These are phyloP conservation scores for Apistogramma diplotaenia DNA, from an alignment of 2,113 vertebrate genomes.

Conservation along the genomic window DNA sequence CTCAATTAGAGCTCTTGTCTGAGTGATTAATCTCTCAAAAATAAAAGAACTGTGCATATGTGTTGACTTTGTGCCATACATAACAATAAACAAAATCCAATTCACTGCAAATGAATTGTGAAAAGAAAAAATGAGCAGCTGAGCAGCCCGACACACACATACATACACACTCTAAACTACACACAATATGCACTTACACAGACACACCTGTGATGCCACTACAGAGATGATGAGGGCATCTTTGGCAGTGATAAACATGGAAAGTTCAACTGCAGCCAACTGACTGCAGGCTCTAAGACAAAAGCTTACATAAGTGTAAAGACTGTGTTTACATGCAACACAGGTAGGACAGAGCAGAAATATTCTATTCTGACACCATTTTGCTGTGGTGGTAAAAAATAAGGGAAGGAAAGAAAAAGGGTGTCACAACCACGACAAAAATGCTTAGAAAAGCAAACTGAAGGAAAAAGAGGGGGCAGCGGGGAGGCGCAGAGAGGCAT, in stretches of 20 bases:
- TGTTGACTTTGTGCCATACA: not conserved
- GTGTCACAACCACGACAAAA: constrained; percentile 44
- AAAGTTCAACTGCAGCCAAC: constrained; percentile 50
- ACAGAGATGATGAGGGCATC: constrained; percentile 47
- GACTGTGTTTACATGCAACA: not conserved
- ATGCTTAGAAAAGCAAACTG: constrained; percentile 51
- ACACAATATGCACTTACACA: not conserved
- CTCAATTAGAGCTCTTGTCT: not conserved
- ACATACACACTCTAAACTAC: not conserved
- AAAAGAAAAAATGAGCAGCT: constrained; percentile 2
- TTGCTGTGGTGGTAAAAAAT: constrained; percentile 43
- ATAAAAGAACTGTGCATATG: not conserved
- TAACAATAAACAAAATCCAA: constrained; percentile 1
- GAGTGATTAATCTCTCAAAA: not conserved
- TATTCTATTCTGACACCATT: not conserved
- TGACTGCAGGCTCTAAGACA: constrained; percentile 8
- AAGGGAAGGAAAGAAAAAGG: constrained; percentile 31
- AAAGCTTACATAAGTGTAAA: constrained; percentile 28
- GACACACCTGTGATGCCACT: constrained; percentile 37
- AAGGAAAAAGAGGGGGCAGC: constrained; percentile 36
- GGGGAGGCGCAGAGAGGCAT: constrained; percentile 32
- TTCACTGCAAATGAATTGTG: not conserved
- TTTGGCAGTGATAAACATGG: constrained; percentile 27
- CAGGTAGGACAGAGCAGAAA: not conserved
- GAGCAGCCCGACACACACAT: not conserved